phyloP scores from a whole-genome alignment of 2,797 vertebrate species.

The Lagorchestes hirsutus region DNA sequence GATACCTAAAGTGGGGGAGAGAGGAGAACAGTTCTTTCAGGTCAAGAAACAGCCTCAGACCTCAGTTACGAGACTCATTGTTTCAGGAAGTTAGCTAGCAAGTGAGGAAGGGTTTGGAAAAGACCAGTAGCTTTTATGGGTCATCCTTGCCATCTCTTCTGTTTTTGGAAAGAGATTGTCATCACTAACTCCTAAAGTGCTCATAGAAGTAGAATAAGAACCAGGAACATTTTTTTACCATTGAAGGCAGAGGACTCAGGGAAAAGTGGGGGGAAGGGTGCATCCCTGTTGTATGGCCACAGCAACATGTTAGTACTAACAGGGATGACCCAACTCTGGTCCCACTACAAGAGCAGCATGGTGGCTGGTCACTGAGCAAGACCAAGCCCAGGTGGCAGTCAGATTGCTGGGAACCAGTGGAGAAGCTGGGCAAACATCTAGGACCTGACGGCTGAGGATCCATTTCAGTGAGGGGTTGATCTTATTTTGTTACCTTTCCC shows the following conservation, averaged over 20 bases:
- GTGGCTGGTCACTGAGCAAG: neutral
- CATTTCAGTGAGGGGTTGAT: neutral
- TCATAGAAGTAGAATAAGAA: neutral
- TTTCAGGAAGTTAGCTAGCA: neutral
- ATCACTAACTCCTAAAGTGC: neutral
- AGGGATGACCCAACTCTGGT: neutral
- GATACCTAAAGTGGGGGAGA: neutral
- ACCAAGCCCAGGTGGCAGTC: neutral
- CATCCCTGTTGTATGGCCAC: neutral
- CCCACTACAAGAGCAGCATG: neutral
- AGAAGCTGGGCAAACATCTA: neutral
- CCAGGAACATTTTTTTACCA: neutral
- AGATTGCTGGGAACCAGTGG: neutral
- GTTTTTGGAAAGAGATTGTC: neutral
- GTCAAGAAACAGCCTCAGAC: conserved; percentile 19
- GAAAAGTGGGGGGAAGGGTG: too few relatives aligned
- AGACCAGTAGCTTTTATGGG: conserved; percentile 5
- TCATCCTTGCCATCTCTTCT: neutral
- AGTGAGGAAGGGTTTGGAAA: neutral
- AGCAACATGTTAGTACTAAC: neutral
- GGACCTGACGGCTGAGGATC: neutral
- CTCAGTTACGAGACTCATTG: neutral
- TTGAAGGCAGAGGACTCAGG: neutral
- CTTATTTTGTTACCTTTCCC: neutral
- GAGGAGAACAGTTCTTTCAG: conserved; percentile 41